Base-by-base conservation (phyloP, 2,888 invertebrate genomes). In the Lasioglossum marginatum region DNA sequence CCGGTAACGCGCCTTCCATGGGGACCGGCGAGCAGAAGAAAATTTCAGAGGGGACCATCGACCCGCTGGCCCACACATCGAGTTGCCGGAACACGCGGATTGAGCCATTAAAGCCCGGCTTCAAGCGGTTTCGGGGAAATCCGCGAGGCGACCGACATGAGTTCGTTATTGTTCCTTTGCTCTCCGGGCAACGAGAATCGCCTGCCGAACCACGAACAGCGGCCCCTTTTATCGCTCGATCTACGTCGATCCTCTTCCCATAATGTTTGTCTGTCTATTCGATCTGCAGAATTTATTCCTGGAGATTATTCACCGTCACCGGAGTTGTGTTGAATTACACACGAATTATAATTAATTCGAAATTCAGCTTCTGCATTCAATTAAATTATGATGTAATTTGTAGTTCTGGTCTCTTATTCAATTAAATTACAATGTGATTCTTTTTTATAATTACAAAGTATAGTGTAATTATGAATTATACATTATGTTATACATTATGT, bases 31-130 rank as follows among this genome's bases (percentile, higher is more conserved):
- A 14, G 79, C 88, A 87, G 83, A 91, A 88, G 92, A 92, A 91
- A 90, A 90, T 90, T 90, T 92, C 83, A 76, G 82, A 63, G 83
- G 83, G 84, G 78, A 79, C 85, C 79, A 70, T 81, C 83, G 82
- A 73, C 84, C 74, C 71, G 79, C 68, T 66, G 90, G 94, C 90
- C 94, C 94, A 94, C 94, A 94, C 94, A 94, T 93, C 90, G 94
- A 91, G 94, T 93, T 93, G 92, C 91, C 91, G 91, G 94, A 93
- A 93, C 92, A 91, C 85, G 88, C 82, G 92, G 92, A 94, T 94
- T 93, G 93, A 94, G 94, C 93, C 93, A 94, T 94, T 93, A 94
- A 93, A 92, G 87, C 86, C 88, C 74, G 10, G 84, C 81, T 82
- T 85, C 77, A 43, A 82, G 76, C 81, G 60, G 81, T 83, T 91